Evolutionary conservation across 2,797 vertebrate species (phyloP), one percentile per base, ranked within the genome.

Genomic region (Enteromius unitaeniatus): DNA sequence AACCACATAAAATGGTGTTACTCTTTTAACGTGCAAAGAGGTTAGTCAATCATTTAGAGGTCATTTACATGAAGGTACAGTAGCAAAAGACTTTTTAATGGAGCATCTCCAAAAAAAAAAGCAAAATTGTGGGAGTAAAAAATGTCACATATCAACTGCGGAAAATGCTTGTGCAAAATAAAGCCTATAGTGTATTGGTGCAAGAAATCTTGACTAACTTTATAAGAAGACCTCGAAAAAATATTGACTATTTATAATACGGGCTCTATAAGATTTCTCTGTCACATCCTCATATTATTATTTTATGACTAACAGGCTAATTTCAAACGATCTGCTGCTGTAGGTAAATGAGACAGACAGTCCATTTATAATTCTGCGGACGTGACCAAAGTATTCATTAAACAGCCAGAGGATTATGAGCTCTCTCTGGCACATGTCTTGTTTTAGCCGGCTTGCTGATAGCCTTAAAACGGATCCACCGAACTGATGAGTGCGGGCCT

Each of bases 341-440:
- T 51, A 14, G 34, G 26, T 51, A 10, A 31, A 68, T 58, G 78
- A 73, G 51, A 45, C 47, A 21, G 68, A 49, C 9, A 49, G 81
- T 81, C 82, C 26, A 77, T 82, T 84, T 72, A 80, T 87, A 77
- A 45, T 72, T 62, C 21, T 79, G 55, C 70, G 67, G 72, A 78
- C 11, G 45, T 55, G 45, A 77, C 55, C 15, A 28, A 74, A 80
- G 78, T 72, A n/a, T 79, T 51, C 55, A 11, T 26, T 17, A 72
- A 67, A 69, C 64, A 55, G 40, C 51, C 81, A 84, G 60, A 76
- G 23, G 70, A 67, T 73, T n/a, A 64, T 62, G 62, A 37, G 51
- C 69, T 42, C 21, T 55, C 47, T 28, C 15, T 23, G 42, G 60
- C 23, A 55, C 6, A 68, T 45, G 51, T 73, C 53, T 69, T 65